Base-by-base conservation (phyloP, 2,113 vertebrate species). In the Gallinago undulata region DNA sequence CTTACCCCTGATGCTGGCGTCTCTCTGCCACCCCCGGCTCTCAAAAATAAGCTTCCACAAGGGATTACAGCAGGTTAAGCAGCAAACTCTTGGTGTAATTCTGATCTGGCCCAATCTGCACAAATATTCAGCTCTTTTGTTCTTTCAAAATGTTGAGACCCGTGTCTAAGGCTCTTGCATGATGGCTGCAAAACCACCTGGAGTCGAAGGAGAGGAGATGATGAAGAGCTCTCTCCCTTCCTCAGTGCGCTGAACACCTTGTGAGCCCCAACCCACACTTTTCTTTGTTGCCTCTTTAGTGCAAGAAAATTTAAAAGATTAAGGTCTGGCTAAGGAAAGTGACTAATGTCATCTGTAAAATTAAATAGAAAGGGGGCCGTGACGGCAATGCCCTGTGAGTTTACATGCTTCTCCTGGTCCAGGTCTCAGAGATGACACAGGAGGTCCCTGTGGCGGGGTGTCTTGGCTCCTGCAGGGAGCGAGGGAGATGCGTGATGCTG, bases 401-500 rank as follows among this genome's bases (percentile, higher is more conserved):
- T 72, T 5, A 69, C 0, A 1, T 3, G 23, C 22, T 39, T 19
- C 43, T 76, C 50, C 37, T 27, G 41, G 51, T 55, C n/a, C 72
- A 30, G 33, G 31, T 62, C 19, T 76, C 1, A 0, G 24, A 76
- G 50, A 31, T 14, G 27, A 41, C 4, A 27, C 0, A 0, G 35
- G 45, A 77, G 31, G 45, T 60, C 33, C 33, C 63, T 87, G 48
- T 80, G 43, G 73, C 0, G 2, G 47, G 45, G 33, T 60, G 50
- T n/a, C 41, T 83, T 3, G 19, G 68, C 50, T 90, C 41, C 59
- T 1, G 6, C 45, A 62, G 2, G 3, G 50, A 35, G 45, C 1
- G 0, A 73, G 53, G 70, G 59, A 76, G 62, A 73, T 19, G 30
- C 2, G 2, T 22, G 27, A 87, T 10, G 77, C 68, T 77, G 89